Evolutionary conservation across 2,888 invertebrate genomes (phyloP).

Genomic region (Macrosoma leucophasiata): DNA sequence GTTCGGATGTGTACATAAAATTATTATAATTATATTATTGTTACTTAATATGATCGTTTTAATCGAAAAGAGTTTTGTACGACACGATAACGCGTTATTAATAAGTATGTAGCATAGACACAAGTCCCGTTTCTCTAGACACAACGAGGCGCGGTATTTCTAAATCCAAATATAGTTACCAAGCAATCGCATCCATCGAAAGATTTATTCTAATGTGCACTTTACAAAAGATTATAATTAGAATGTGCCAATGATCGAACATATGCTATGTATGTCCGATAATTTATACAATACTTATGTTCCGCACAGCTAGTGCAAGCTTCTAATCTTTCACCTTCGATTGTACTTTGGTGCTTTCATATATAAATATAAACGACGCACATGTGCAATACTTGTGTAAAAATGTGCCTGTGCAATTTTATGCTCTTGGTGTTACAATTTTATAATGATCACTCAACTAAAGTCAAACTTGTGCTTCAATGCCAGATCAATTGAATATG

Average conservation of each 20-base stretch:
- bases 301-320: not conserved
- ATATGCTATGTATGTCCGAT: constrained; percentile 7
- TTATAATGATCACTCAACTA: no score
- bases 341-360: constrained; percentile 23
- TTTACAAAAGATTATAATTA: constrained; percentile 13
- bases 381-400: constrained; percentile 12
- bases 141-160: constrained; percentile 26
- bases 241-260: constrained; percentile 20
- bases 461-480: no score
- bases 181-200: constrained; percentile 6
- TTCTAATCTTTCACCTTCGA: no score
- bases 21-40: constrained; percentile 51
- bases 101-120: constrained; percentile 7
- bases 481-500: no score
- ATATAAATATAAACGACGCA: constrained; percentile 17
- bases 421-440: constrained; percentile 2
- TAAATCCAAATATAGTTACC: constrained; percentile 16
- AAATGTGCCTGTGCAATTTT: constrained; percentile 7
- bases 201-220: not conserved
- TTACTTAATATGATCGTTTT: constrained; percentile 65
- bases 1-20: constrained; percentile 64
- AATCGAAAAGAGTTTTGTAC: constrained; percentile 52
- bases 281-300: constrained; percentile 1
- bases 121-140: constrained; percentile 11
- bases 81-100: constrained; percentile 8